Evolutionary conservation across 2,888 invertebrate species (phyloP), one percentile per base, ranked within the genome.

Genomic region (Polietes domitor): DNA sequence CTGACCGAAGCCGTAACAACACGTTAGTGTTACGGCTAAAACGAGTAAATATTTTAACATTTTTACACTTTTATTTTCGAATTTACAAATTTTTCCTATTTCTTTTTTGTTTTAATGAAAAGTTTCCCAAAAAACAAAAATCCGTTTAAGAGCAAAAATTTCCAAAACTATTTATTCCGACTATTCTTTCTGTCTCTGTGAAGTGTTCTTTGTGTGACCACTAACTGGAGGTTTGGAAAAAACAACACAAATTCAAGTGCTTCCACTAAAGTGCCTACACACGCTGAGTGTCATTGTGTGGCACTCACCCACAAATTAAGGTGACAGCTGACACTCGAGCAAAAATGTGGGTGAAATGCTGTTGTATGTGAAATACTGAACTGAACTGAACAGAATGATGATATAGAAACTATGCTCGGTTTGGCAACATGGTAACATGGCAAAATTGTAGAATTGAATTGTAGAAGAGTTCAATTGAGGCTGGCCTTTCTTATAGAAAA

Each of bases 1-100:
- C 85, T 89, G 88, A 47, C 91, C 90, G 70, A 91, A 90, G 71
- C 87, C 89, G 43, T 86, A 77, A 76, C 88, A 88, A 21, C 85
- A 81, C 32, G 74, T 77, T 63, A 61, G 17, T 12, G 70, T 43
- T 17, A 84, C 32, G 37, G 43, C 50, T 61, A 24, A 87, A 12
- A 84, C 61, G 1, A 78, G 9, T 9, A 81, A 50, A 81, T 78
- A 76, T 81, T 81, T 84, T 12, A 76, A 68, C 76, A 84, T 79
- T 55, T 50, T 79, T 17, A 10, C 32, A 53, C 53, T 53, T 21
- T 7, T 50, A 7, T 17, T 19, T 53, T 53, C 17, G 26, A 19
- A 19, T 37, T 7, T 32, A n/a, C n/a, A n/a, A n/a, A n/a, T n/a
- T n/a, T n/a, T n/a, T n/a, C n/a, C n/a, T 32, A 32, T 53, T 28